Evolutionary conservation across 2,797 vertebrate species (phyloP).

Genomic region (Tokudaia muenninki): DNA sequence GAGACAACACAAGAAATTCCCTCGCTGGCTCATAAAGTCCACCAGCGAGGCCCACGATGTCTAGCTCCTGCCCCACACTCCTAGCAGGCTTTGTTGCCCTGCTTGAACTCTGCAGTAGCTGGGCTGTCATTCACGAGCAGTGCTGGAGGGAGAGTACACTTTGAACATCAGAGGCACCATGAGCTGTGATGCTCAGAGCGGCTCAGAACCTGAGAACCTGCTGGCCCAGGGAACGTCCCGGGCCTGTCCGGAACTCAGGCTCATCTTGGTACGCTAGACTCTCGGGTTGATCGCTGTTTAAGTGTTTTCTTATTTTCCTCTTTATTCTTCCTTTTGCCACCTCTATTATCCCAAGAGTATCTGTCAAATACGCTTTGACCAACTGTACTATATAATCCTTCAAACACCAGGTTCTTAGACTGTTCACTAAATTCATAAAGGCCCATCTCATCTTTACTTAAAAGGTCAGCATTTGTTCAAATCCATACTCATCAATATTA

Average conservation of each 20-base stretch:
- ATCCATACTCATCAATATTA: background rate
- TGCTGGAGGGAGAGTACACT: background rate
- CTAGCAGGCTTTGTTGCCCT: background rate
- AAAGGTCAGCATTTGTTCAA: background rate
- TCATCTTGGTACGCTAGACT: background rate
- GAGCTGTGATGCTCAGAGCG: background rate
- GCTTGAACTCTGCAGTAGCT: background rate
- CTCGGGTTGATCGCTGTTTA: background rate
- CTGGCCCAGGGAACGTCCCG: background rate
- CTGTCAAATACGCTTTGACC: background rate
- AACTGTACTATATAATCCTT: background rate
- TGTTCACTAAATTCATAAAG: constrained; percentile 19
- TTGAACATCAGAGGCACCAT: background rate
- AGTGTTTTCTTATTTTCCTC: background rate
- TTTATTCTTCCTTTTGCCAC: background rate
- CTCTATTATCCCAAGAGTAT: background rate
- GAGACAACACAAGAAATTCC: background rate
- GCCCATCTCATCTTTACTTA: background rate
- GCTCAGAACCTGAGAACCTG: background rate
- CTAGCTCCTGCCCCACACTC: background rate
- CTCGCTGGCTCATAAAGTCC: background rate
- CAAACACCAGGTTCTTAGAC: background rate
- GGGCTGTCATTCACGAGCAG: background rate
- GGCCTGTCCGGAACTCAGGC: background rate
- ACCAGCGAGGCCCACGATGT: fast-evolving